Base-by-base conservation (phyloP, 64 coral and sea anemone genomes). In the Stichodactyla mertensii region DNA sequence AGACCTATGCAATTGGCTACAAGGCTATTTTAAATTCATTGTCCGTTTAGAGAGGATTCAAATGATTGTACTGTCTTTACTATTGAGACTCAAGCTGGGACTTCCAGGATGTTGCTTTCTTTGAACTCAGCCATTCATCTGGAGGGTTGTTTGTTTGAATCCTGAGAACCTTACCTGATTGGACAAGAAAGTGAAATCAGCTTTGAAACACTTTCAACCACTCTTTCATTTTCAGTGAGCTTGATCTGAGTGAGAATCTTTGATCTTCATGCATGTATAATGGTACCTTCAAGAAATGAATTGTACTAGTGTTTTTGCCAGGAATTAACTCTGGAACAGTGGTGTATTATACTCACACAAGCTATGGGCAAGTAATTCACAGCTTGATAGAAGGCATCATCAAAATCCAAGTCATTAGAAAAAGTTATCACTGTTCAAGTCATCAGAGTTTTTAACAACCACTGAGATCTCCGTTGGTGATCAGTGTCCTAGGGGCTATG, bases 1-100 rank as follows among this genome's bases (percentile, higher is more conserved):
- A 60, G 52, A 64, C 24, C 9, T 18, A 45, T 92, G 60, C 62
- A 64, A 95, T 95, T 95, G 93, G 93, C 78, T 92, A 61, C 77
- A 81, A 13, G 36, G 23, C 64, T 54, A 26, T 92, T 95, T 89
- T 88, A 88, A 95, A 95, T 95, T 87, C 85, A 89, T 87, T 86
- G 88, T 92, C 84, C 87, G 93, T 95, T 95, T 64, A 81, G 20
- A 81, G 78, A 28, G 78, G 52, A 81, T 52, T 81, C 78, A 81
- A 53, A 55, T 81, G 69, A n/a, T 74, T 31, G 6, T 74, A 74
- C 24, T 74, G 12, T 74, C 24, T 31, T 26, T 31, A 74, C 69
- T 74, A 74, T 74, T 31, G 6, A 31, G 10, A 19, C 27, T 26
- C 26, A 74, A 74, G 69, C 69, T 31, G 7, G 12, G 22, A 12